These are phyloP conservation scores for Leptobrachium ailaonicum DNA, from an alignment of 2,113 vertebrate species.

Conservation along the genomic window DNA sequence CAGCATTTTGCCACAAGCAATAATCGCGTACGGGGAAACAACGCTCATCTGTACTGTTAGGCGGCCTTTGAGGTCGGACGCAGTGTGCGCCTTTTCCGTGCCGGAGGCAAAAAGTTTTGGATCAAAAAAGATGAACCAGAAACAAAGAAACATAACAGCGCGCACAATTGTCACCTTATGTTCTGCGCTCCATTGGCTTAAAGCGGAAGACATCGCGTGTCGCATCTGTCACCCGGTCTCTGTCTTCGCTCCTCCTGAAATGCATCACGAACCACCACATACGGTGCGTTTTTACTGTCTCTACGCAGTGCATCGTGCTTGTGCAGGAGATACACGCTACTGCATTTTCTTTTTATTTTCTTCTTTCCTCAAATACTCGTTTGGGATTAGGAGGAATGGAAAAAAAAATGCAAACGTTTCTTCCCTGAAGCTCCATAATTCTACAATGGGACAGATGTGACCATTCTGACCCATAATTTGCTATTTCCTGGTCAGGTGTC, in stretches of 20 bases:
- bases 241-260: not conserved
- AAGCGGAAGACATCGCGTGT: not conserved
- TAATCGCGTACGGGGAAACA: conserved; percentile 52
- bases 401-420: no score
- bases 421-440: no score
- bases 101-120: conserved; percentile 42
- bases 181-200: not conserved
- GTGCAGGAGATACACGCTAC: no score
- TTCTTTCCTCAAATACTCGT: not conserved
- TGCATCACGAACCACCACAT: not conserved
- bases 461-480: no score
- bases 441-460: no score
- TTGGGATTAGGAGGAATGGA: no score
- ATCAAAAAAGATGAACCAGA: conserved; percentile 11
- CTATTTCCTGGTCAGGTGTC: no score
- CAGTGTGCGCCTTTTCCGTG: conserved; percentile 41
- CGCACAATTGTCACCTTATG: not conserved
- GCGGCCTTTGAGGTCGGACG: conserved; percentile 57
- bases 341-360: not conserved
- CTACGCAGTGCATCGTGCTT: not conserved
- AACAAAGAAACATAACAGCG: not conserved
- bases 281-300: not conserved
- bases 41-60: conserved; percentile 54
- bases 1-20: conserved; percentile 47
- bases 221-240: not conserved